These are phyloP conservation scores for Doryteuthis pealeii DNA, from an alignment of 1,140 invertebrate species.

Conservation along the genomic window DNA sequence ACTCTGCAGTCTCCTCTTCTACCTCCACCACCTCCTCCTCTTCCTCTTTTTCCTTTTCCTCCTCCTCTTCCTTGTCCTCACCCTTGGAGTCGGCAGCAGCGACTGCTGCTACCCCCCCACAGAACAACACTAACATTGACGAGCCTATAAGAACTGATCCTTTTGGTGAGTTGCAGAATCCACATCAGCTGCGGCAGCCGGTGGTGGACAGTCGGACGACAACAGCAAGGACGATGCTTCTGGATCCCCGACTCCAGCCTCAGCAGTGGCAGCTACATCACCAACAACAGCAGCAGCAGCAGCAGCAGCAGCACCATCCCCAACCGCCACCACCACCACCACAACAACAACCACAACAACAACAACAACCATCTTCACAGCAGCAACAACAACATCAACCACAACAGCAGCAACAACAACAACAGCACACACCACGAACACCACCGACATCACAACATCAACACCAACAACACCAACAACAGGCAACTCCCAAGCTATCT, in stretches of 20 bases:
- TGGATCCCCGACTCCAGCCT: background rate
- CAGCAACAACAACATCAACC: background rate
- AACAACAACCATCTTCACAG: background rate
- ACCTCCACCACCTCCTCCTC: background rate
- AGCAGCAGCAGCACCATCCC: too few relatives aligned
- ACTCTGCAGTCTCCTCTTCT: background rate
- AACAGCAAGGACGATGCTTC: slow-evolving; percentile 1
- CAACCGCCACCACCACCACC: background rate
- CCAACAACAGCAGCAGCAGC: background rate
- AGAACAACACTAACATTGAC: background rate
- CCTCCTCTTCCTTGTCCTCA: background rate
- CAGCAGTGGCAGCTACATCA: background rate
- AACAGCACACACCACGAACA: background rate
- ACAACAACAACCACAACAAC: background rate
- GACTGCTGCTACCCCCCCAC: background rate
- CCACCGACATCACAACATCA: background rate
- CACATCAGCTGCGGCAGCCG: background rate
- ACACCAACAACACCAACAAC: background rate
- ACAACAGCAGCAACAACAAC: background rate
- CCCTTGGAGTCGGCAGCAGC: background rate
- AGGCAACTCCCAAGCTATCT: too few relatives aligned
- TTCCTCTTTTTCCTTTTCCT: background rate
- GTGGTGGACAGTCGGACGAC: background rate
- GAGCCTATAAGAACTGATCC: background rate
- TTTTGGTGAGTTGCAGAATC: slow-evolving; percentile 9